Evolutionary conservation across 2,113 vertebrate genomes (phyloP).

Genomic region (Crotalus viridis): DNA sequence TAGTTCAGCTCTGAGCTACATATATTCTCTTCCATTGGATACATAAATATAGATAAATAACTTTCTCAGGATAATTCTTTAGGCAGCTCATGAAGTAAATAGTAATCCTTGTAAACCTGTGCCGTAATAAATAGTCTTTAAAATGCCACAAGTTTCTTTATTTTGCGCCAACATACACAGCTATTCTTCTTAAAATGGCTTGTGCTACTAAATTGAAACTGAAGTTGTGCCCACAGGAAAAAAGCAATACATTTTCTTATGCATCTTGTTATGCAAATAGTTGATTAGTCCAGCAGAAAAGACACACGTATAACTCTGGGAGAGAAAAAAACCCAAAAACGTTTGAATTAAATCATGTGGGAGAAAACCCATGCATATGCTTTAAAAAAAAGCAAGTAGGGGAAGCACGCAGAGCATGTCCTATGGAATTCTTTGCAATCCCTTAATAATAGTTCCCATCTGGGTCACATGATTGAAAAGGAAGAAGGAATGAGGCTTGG

Average conservation of each 20-base stretch:
- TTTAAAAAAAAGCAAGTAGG: background rate
- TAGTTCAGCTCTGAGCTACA: background rate
- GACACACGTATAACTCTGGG: background rate
- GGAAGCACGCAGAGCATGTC: background rate
- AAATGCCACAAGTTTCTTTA: slow-evolving; percentile 1
- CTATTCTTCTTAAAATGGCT: background rate
- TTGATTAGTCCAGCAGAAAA: slow-evolving; percentile 6
- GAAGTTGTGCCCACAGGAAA: background rate
- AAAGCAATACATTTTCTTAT: background rate
- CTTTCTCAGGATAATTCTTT: background rate
- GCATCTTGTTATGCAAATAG: background rate
- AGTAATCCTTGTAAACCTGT: background rate
- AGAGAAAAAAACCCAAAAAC: background rate
- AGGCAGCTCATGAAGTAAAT: background rate
- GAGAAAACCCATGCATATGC: background rate
- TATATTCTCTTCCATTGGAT: background rate
- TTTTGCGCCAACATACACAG: background rate
- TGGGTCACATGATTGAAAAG: background rate
- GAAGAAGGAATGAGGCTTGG: background rate
- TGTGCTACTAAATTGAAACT: background rate
- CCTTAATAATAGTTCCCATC: background rate
- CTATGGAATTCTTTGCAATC: background rate
- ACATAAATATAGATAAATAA: background rate
- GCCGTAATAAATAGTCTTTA: background rate
- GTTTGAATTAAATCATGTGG: slow-evolving; percentile 7